Evolutionary conservation across 2,888 invertebrate species (phyloP), one percentile per base, ranked within the genome.

Genomic region (Heliconius ismenius): DNA sequence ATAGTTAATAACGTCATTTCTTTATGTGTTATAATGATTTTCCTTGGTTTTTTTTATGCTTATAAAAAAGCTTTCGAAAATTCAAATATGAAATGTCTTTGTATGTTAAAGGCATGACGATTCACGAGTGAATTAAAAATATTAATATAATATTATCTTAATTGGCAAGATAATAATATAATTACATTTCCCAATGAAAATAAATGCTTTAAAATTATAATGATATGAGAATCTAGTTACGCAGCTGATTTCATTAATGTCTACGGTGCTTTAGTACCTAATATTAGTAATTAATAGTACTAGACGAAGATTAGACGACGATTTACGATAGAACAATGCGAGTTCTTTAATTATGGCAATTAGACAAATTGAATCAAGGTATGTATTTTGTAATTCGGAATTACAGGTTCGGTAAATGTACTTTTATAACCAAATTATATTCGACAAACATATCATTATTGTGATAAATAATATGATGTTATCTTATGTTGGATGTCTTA

Each of bases 181-280:
- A 39, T 65, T 65, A 65, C n/a, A 24, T 65, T 65, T 39, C 39
- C 15, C 15, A 43, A 39, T 67, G 18, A 43, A 67, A 65, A 36
- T 36, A 2, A 65, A 67, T 36, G 43, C 15, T 26, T 39, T 67
- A 24, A 43, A 43, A 43, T 15, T 67, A 43, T 67, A 67, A 67
- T 43, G 67, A 67, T 15, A 65, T 67, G 67, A 67, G 67, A 67
- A 67, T 43, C 11, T 24, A 43, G 67, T 67, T 67, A 67, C 24
- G 24, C 36, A 36, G 36, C n/a, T 39, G 13, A 15, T 39, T 67
- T 39, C 13, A 67, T 39, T 15, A 67, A 15, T 24, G 7, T 24
- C 67, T n/a, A 15, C 39, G 36, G 39, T 24, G n/a, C n/a, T 67
- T 39, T 65, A 36, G 36, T 64, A 49, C 32, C 32, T 32, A 32